Conservation (phyloP, 2,888 invertebrate species). For the Amitus sp. region DNA sequence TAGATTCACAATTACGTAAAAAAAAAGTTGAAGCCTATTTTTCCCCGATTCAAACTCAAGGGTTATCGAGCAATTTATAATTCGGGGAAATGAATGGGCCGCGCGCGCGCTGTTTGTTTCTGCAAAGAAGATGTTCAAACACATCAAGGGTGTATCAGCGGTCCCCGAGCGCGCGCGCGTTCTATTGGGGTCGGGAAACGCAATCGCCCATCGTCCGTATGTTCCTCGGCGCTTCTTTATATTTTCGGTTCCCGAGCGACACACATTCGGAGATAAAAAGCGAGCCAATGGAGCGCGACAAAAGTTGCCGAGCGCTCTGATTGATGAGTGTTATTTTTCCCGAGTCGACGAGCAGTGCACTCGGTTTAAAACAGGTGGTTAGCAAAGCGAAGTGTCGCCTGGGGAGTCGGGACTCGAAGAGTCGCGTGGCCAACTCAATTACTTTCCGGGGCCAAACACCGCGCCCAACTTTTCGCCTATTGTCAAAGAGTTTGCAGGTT, state of each 20-base stretch:
- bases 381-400: slow-evolving; percentile 50
- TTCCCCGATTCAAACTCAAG: too few species aligned
- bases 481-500: slow-evolving; percentile 41
- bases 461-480: slow-evolving; percentile 41
- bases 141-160: slow-evolving; percentile 40
- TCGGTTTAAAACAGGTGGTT: slow-evolving; percentile 63
- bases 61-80: too few species aligned
- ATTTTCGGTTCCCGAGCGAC: slow-evolving; percentile 7
- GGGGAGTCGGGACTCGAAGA: slow-evolving; percentile 56
- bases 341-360: slow-evolving; percentile 25
- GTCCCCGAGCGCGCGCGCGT: slow-evolving; percentile 26
- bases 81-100: slow-evolving; percentile 9
- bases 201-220: slow-evolving; percentile 56
- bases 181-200: slow-evolving; percentile 39
- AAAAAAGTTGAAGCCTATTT: too few species aligned
- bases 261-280: slow-evolving; percentile 13
- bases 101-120: slow-evolving; percentile 45
- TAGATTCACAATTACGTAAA: too few species aligned
- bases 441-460: slow-evolving; percentile 55
- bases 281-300: slow-evolving; percentile 3
- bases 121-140: slow-evolving; percentile 55
- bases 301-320: background rate
- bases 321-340: slow-evolving; percentile 4
- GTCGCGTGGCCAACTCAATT: slow-evolving; percentile 66
- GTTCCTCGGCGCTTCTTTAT: slow-evolving; percentile 48